These are phyloP conservation scores for Struthidea cinerea DNA, from an alignment of 2,113 vertebrate genomes.

Conservation along the genomic window DNA sequence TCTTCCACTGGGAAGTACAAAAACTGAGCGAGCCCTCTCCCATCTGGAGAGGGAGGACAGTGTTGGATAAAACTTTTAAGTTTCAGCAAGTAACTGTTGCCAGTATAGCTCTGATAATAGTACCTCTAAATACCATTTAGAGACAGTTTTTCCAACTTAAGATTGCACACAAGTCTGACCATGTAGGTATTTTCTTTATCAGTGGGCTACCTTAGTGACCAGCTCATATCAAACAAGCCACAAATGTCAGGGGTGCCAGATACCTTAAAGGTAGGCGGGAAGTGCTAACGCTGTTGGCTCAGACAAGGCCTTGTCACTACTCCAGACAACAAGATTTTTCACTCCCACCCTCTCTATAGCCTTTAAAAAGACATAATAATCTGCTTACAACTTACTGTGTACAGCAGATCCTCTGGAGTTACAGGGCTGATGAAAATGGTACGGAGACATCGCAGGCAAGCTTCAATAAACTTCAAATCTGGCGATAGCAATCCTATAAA, in stretches of 20 bases:
- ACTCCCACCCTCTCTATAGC: background rate
- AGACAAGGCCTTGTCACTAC: background rate
- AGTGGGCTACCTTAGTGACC: background rate
- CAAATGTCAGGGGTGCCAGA: background rate
- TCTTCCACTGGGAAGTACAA: background rate
- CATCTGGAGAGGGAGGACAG: background rate
- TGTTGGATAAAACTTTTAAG: background rate
- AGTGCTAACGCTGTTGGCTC: background rate
- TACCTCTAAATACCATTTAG: background rate
- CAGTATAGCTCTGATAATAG: background rate
- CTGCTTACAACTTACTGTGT: slow-evolving; percentile 83
- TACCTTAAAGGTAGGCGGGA: background rate
- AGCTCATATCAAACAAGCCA: background rate
- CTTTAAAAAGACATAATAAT: background rate
- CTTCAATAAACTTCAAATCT: slow-evolving; percentile 94
- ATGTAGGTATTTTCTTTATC: background rate
- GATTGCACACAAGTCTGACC: background rate
- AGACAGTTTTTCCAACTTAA: background rate
- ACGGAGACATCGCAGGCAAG: slow-evolving; percentile 93
- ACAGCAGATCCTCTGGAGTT: slow-evolving; percentile 96
- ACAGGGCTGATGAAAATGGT: slow-evolving; percentile 97
- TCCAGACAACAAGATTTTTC: background rate
- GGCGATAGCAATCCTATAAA: slow-evolving; percentile 85
- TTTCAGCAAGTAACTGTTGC: background rate
- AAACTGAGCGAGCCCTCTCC: background rate